Percentiles rank a stretch among this genome's conserved stretches.
Conservation (phyloP, 2,888 invertebrate species). For the Galerucella nymphaeae region DNA sequence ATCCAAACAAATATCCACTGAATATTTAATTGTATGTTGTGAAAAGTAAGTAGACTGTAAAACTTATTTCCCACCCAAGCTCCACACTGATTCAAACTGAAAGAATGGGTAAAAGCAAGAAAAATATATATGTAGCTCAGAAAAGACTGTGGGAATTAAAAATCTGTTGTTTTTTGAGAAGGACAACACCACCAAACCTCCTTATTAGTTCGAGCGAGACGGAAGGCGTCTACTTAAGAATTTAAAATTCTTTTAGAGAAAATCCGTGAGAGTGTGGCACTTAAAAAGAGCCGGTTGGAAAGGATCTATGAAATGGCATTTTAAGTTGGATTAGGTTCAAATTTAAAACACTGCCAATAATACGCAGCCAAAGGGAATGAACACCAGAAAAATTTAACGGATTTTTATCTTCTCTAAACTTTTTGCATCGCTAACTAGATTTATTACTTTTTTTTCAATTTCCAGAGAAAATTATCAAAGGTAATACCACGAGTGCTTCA, state of each 20-base stretch:
- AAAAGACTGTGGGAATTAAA: slow-evolving; percentile 67
- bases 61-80: not conserved
- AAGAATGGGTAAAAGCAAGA: slow-evolving; percentile 59
- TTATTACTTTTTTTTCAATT: not conserved
- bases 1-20: no score
- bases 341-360: slow-evolving; percentile 66
- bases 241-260: slow-evolving; percentile 67
- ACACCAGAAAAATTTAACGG: slow-evolving; percentile 55
- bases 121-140: slow-evolving; percentile 65
- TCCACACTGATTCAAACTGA: slow-evolving; percentile 33
- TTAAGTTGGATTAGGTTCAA: slow-evolving; percentile 68
- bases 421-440: slow-evolving; percentile 45
- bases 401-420: slow-evolving; percentile 50
- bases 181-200: slow-evolving; percentile 48
- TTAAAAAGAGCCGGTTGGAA: slow-evolving; percentile 59
- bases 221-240: slow-evolving; percentile 61
- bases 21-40: not conserved
- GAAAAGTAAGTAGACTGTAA: not conserved
- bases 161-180: slow-evolving; percentile 65
- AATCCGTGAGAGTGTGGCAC: slow-evolving; percentile 65
- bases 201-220: slow-evolving; percentile 43
- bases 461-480: not conserved
- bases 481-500: no score
- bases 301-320: slow-evolving; percentile 67
- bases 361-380: slow-evolving; percentile 62